Percentiles rank a stretch among this genome's conserved stretches.
phyloP scores from a whole-genome alignment of 2,888 invertebrate species.

The Tenthredo amoena region DNA sequence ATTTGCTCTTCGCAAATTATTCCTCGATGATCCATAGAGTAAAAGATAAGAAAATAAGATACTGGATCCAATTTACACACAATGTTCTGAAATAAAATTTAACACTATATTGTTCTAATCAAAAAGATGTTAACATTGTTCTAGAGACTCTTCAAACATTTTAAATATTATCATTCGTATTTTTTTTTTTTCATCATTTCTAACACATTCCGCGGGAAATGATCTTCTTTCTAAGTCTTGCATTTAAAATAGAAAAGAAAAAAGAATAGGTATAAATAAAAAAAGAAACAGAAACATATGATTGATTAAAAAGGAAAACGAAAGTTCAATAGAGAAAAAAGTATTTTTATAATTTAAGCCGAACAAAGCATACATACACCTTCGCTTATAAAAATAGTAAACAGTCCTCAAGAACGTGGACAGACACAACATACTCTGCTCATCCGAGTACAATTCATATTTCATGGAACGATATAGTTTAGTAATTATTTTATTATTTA shows the following conservation, averaged over 20 bases:
- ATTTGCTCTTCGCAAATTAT: slow-evolving; percentile 61
- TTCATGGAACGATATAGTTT: slow-evolving; percentile 47
- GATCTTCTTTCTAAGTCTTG: neutral
- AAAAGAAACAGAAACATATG: slow-evolving; percentile 52
- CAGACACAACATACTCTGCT: slow-evolving; percentile 67
- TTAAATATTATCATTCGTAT: neutral
- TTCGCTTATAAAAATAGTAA: slow-evolving; percentile 77
- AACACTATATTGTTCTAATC: neutral
- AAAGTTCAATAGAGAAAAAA: slow-evolving; percentile 52
- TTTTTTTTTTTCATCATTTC: neutral
- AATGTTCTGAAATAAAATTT: neutral
- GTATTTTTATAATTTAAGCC: slow-evolving; percentile 58
- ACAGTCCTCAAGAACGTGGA: slow-evolving; percentile 68
- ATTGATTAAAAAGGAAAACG: slow-evolving; percentile 44
- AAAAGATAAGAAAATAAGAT: slow-evolving; percentile 19
- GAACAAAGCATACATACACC: slow-evolving; percentile 73
- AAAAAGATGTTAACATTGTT: neutral
- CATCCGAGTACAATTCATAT: slow-evolving; percentile 46
- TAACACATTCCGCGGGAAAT: neutral
- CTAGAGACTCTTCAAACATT: neutral
- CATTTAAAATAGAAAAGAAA: neutral
- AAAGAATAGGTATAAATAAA: neutral
- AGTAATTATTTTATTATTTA: slow-evolving; percentile 26
- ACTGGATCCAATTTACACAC: neutral
- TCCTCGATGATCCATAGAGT: neutral